Evolutionary conservation across 2,888 invertebrate species (phyloP).

Genomic region (Abrostola tripartita): DNA sequence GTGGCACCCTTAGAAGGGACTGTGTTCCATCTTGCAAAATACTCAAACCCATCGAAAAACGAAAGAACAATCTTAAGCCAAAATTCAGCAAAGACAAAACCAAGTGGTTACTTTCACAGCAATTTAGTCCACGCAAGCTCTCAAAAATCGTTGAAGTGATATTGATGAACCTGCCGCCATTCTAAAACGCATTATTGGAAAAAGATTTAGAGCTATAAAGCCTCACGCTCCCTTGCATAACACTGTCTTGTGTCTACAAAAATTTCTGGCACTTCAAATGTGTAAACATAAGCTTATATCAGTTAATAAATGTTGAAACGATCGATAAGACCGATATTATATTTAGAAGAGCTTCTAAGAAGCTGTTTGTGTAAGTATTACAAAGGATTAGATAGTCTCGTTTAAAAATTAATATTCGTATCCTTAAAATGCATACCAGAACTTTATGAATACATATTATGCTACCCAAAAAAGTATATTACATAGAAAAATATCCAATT

Average conservation of each 20-base stretch:
- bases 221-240: slow-evolving; percentile 38
- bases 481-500: too few relatives aligned
- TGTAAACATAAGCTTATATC: slow-evolving; percentile 12
- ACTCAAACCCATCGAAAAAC: not conserved
- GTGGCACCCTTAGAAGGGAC: too few relatives aligned
- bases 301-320: too few relatives aligned
- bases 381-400: too few relatives aligned
- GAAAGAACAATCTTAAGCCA: not conserved
- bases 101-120: not conserved
- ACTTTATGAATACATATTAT: too few relatives aligned
- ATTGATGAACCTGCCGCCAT: slow-evolving; percentile 39
- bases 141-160: slow-evolving; percentile 23
- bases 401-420: too few relatives aligned
- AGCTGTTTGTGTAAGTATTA: too few relatives aligned
- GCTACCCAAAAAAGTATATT: too few relatives aligned
- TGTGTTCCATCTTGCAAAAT: too few relatives aligned
- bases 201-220: slow-evolving; percentile 51
- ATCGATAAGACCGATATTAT: too few relatives aligned
- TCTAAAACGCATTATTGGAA: slow-evolving; percentile 52
- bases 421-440: too few relatives aligned
- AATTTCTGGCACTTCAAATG: slow-evolving; percentile 33
- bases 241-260: slow-evolving; percentile 37
- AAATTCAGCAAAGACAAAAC: not conserved
- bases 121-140: slow-evolving; percentile 9
- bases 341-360: too few relatives aligned